phyloP scores from a whole-genome alignment of 2,113 vertebrate species.

The Trachemys scripta region DNA sequence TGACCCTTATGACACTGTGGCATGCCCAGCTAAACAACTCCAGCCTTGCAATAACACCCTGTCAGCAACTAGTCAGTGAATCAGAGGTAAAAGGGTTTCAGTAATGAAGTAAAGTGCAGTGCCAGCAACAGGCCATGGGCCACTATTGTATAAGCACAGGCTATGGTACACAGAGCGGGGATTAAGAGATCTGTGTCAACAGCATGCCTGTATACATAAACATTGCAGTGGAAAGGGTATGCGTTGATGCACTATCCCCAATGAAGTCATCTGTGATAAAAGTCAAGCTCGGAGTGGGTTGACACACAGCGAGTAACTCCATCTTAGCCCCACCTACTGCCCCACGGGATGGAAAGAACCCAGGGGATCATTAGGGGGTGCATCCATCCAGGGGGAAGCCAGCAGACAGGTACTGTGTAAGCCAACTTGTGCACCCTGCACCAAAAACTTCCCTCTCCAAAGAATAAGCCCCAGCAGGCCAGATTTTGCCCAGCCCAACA shows the following conservation, averaged over 20 bases:
- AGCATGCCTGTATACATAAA: slow-evolving; percentile 70
- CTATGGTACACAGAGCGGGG: slow-evolving; percentile 72
- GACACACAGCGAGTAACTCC: rapidly evolving
- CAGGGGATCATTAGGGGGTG: neutral
- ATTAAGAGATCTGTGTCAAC: slow-evolving; percentile 80
- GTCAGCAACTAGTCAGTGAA: slow-evolving; percentile 93
- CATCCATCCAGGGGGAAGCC: neutral
- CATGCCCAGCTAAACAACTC: neutral
- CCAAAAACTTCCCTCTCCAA: neutral
- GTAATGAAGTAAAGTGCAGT: slow-evolving; percentile 82
- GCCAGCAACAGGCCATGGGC: slow-evolving; percentile 82
- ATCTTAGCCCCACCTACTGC: neutral
- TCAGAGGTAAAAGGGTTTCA: slow-evolving; percentile 84
- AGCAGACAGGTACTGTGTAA: neutral
- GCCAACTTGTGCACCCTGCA: neutral
- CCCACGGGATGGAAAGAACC: rapidly evolving
- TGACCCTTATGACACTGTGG: neutral
- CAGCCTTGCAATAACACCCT: slow-evolving; percentile 57
- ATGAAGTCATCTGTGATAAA: slow-evolving; percentile 21
- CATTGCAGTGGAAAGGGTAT: slow-evolving; percentile 23
- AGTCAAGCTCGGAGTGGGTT: neutral
- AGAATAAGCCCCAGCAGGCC: neutral
- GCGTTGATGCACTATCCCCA: slow-evolving; percentile 32
- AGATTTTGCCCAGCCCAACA: neutral
- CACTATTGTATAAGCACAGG: slow-evolving; percentile 55